Conservation (phyloP, 1,140 invertebrate genomes). For the Drosophila micromelanica region DNA sequence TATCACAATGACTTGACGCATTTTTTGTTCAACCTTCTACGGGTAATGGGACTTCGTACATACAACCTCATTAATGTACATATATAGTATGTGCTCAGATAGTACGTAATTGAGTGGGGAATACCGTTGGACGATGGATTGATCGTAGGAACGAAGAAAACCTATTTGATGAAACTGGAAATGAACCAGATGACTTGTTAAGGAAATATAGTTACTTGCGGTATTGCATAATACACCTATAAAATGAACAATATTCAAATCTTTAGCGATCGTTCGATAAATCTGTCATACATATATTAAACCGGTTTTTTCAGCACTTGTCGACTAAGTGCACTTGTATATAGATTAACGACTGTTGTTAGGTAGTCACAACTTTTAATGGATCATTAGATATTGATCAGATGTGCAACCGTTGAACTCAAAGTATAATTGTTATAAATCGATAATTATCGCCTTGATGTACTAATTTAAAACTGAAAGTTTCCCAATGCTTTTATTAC, state of each 20-base stretch:
- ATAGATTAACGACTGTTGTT: slow-evolving; percentile 2
- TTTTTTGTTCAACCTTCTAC: slow-evolving; percentile 10
- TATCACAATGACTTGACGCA: slow-evolving; percentile 33
- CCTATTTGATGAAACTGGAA: slow-evolving; percentile 25
- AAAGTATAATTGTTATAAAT: not conserved
- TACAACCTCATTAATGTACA: not conserved
- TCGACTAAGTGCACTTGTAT: not conserved
- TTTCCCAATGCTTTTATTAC: not conserved
- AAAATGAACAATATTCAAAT: not conserved
- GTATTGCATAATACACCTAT: slow-evolving; percentile 27
- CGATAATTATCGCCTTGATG: slow-evolving; percentile 9
- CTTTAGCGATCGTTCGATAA: not conserved
- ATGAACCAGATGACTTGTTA: slow-evolving; percentile 15
- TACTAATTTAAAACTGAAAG: not conserved
- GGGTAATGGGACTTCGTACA: slow-evolving; percentile 20
- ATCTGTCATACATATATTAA: not conserved
- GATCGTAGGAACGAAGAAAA: slow-evolving; percentile 36
- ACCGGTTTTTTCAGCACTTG: not conserved
- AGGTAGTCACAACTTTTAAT: slow-evolving; percentile 8
- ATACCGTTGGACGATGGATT: slow-evolving; percentile 38
- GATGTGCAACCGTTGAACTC: slow-evolving; percentile 1
- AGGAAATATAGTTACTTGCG: slow-evolving; percentile 7
- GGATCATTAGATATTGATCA: slow-evolving; percentile 1
- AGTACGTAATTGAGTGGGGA: slow-evolving; percentile 49
- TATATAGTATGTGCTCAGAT: slow-evolving; percentile 18